Conservation (phyloP, 1,140 invertebrate species). For the Adoxophyes honmai region DNA sequence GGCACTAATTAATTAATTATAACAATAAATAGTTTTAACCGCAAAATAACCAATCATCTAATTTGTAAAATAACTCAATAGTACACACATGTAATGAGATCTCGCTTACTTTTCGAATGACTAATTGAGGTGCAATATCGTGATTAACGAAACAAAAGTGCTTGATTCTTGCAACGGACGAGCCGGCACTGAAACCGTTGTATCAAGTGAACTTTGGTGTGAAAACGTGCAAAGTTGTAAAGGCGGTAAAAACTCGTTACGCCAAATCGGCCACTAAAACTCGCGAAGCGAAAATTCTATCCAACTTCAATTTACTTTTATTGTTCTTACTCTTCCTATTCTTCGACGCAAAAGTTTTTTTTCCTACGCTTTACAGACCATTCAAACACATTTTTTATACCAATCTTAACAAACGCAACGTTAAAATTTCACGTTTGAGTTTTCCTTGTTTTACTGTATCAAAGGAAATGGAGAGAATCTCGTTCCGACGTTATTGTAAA, state of each 20-base stretch:
- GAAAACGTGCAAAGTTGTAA: constrained; percentile 62
- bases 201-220: constrained; percentile 36
- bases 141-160: no score
- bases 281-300: constrained; percentile 75
- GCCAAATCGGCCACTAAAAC: constrained; percentile 72
- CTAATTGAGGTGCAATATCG: no score
- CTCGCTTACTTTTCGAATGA: no score
- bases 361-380: constrained; percentile 49
- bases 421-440: constrained; percentile 50
- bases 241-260: constrained; percentile 73
- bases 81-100: no score
- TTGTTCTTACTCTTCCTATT: constrained; percentile 67
- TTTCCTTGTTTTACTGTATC: constrained; percentile 44
- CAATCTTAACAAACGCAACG: constrained; percentile 44
- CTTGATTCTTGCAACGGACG: background rate
- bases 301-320: constrained; percentile 75
- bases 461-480: constrained; percentile 40
- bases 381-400: constrained; percentile 63
- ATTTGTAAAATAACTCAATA: no score
- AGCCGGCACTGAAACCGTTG: constrained; percentile 27
- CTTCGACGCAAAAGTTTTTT: constrained; percentile 47
- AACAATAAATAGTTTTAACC: no score
- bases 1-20: no score
- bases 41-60: no score
- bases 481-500: constrained; percentile 36